Conservation (phyloP, 2,113 vertebrate species). For the Eleginops maclovinus region DNA sequence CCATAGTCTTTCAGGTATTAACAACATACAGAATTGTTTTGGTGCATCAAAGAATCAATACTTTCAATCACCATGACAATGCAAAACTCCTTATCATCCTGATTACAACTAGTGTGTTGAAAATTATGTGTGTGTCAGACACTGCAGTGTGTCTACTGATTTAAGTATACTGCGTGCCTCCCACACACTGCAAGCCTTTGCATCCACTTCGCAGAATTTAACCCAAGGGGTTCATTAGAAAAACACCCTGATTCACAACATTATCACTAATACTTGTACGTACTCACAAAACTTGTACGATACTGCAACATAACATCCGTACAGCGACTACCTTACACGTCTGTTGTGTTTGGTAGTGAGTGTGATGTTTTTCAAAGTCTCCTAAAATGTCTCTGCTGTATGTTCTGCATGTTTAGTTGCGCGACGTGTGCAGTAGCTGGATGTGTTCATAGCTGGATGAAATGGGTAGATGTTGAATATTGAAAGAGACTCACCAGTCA, state of each 20-base stretch:
- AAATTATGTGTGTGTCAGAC: slow-evolving; percentile 14
- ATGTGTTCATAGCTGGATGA: not conserved
- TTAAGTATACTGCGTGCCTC: slow-evolving; percentile 43
- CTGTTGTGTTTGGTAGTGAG: not conserved
- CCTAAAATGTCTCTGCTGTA: not conserved
- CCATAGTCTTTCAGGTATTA: not conserved
- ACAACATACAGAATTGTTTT: not conserved
- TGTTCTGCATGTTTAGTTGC: not conserved
- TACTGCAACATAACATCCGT: not conserved
- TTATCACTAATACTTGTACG: not conserved
- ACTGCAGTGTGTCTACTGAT: slow-evolving; percentile 61
- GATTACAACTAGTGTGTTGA: not conserved
- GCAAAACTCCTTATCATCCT: not conserved
- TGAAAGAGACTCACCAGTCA: slow-evolving; percentile 73
- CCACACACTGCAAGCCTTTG: slow-evolving; percentile 25
- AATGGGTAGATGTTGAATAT: not conserved
- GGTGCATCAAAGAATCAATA: not conserved
- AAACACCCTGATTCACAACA: not conserved
- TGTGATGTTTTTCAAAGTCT: slow-evolving; percentile 15
- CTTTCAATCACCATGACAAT: not conserved
- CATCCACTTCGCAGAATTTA: slow-evolving; percentile 19
- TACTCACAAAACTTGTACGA: no score
- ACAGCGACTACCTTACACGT: not conserved
- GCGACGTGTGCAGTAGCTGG: not conserved
- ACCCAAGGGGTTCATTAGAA: not conserved